Percentiles rank a stretch among this genome's conserved stretches.
phyloP scores from a whole-genome alignment of 2,888 invertebrate species.

The Leptinotarsa rubiginosa region DNA sequence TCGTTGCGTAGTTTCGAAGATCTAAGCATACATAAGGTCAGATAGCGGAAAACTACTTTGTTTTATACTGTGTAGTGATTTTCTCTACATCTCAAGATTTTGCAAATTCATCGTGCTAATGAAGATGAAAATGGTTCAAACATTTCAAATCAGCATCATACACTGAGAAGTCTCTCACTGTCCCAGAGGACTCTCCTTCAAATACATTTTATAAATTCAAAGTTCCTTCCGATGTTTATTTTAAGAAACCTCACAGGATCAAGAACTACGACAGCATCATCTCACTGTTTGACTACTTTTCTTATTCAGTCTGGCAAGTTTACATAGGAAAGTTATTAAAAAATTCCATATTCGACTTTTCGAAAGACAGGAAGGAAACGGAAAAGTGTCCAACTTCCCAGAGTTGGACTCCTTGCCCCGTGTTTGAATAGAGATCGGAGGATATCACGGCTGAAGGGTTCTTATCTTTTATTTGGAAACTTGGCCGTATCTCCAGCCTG shows the following conservation, averaged over 20 bases:
- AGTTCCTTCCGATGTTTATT: constrained; percentile 38
- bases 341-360: constrained; percentile 55
- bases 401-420: constrained; percentile 41
- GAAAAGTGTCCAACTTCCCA: constrained; percentile 55
- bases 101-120: no score
- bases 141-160: no score
- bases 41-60: no score
- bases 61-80: no score
- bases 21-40: no score
- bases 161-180: neutral
- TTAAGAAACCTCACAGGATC: constrained; percentile 25
- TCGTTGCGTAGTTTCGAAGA: no score
- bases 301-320: constrained; percentile 50
- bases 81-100: no score
- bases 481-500: constrained; percentile 58
- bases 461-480: constrained; percentile 61
- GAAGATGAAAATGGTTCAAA: no score
- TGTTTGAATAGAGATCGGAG: constrained; percentile 41
- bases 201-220: constrained; percentile 18
- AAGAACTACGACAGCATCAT: constrained; percentile 29
- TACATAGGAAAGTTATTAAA: constrained; percentile 55
- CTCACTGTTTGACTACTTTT: constrained; percentile 38
- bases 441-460: constrained; percentile 47
- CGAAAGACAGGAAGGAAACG: constrained; percentile 48
- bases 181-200: neutral